Evolutionary conservation across 2,113 vertebrate species (phyloP).

Genomic region (Pangasianodon gigas): DNA sequence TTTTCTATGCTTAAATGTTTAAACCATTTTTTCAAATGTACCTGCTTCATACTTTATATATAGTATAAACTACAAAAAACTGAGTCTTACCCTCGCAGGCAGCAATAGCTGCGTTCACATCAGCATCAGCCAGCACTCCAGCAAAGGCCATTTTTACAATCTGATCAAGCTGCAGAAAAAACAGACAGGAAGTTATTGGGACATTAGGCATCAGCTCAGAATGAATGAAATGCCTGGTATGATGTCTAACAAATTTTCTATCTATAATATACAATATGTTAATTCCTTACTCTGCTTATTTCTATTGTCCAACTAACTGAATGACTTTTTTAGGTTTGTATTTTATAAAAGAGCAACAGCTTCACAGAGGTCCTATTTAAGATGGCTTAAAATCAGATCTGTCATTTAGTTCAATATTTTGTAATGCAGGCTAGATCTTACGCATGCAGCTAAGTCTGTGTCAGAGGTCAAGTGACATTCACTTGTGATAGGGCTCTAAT

Average conservation of each 20-base stretch:
- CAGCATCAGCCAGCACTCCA: slow-evolving; percentile 73
- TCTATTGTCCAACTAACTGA: background rate
- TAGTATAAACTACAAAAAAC: background rate
- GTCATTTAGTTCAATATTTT: background rate
- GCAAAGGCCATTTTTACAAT: slow-evolving; percentile 73
- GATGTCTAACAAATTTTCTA: background rate
- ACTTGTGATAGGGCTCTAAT: background rate
- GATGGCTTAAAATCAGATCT: background rate
- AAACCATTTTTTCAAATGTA: background rate
- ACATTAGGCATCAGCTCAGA: background rate
- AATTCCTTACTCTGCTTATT: background rate
- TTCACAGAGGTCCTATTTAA: background rate
- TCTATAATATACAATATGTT: background rate
- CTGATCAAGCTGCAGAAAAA: slow-evolving; percentile 43
- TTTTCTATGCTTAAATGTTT: background rate
- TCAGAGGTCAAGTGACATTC: background rate
- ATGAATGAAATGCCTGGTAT: background rate
- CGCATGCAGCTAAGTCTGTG: background rate
- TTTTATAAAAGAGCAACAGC: background rate
- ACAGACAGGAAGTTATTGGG: background rate
- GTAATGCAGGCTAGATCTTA: background rate
- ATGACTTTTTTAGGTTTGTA: background rate
- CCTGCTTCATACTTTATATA: background rate
- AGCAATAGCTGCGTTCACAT: slow-evolving; percentile 74
- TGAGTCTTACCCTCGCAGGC: slow-evolving; percentile 72